Percentiles rank a stretch among this genome's conserved stretches.
These are phyloP conservation scores for Podotricha telesiphe DNA, from an alignment of 2,888 invertebrate species.

Conservation along the genomic window DNA sequence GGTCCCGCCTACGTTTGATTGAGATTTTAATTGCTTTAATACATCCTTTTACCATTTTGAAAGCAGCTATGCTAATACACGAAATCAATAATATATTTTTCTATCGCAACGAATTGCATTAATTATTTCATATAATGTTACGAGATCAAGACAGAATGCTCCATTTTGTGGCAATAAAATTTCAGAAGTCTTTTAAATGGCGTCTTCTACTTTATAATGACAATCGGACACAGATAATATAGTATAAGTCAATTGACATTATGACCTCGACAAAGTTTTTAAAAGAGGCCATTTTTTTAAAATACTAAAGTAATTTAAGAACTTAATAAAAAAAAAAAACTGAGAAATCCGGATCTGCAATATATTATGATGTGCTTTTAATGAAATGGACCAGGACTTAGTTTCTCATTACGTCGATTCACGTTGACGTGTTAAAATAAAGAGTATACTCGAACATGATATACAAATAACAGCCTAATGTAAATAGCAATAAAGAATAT, in stretches of 20 bases:
- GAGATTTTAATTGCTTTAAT: constrained; percentile 60
- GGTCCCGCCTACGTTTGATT: constrained; percentile 66
- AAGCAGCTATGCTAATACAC: constrained; percentile 30
- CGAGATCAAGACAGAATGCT: background rate
- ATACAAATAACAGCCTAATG: constrained; percentile 17
- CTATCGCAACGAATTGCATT: constrained; percentile 16
- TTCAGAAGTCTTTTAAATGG: background rate
- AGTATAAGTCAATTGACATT: background rate
- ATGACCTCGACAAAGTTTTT: background rate
- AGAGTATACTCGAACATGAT: constrained; percentile 47
- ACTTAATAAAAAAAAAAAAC: too few relatives aligned
- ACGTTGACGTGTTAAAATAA: constrained; percentile 66
- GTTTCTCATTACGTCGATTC: constrained; percentile 61
- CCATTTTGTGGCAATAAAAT: background rate
- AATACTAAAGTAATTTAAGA: background rate
- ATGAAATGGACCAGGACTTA: constrained; percentile 50
- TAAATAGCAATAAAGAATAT: constrained; percentile 16
- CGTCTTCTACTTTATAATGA: background rate
- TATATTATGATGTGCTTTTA: constrained; percentile 54
- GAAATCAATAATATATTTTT: constrained; percentile 26
- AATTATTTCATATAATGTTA: constrained; percentile 6
- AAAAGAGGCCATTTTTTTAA: background rate
- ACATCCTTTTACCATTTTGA: constrained; percentile 36
- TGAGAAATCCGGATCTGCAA: constrained; percentile 50
- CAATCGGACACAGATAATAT: background rate